Conservation (phyloP, 2,888 invertebrate genomes). For the Formica aserva region DNA sequence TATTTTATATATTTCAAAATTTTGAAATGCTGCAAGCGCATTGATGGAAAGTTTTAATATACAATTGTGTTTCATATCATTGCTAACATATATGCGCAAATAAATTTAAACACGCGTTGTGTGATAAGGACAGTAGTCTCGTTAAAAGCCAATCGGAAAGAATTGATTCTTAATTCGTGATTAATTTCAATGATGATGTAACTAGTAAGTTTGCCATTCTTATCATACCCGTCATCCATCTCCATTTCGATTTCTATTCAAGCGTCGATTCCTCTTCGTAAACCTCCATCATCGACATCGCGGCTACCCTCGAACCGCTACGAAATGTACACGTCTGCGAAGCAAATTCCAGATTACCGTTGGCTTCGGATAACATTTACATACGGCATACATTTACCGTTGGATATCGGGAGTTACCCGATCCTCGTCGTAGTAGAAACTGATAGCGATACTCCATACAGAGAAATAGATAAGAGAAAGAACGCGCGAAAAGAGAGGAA, state of each 20-base stretch:
- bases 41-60: background rate
- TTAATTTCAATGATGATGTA: slow-evolving; percentile 19
- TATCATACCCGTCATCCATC: slow-evolving; percentile 40
- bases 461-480: slow-evolving; percentile 51
- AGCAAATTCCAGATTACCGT: slow-evolving; percentile 83
- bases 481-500: background rate
- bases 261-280: slow-evolving; percentile 64
- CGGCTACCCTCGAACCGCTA: slow-evolving; percentile 64
- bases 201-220: slow-evolving; percentile 36
- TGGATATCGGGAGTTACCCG: slow-evolving; percentile 63
- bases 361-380: slow-evolving; percentile 82
- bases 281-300: slow-evolving; percentile 62
- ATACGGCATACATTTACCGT: slow-evolving; percentile 81
- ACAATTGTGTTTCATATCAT: background rate
- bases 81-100: background rate
- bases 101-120: background rate
- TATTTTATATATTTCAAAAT: background rate
- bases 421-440: slow-evolving; percentile 52
- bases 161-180: slow-evolving; percentile 19
- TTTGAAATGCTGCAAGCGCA: background rate
- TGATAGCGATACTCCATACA: slow-evolving; percentile 55
- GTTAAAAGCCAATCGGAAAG: background rate
- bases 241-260: slow-evolving; percentile 52
- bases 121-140: background rate
- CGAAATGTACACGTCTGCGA: slow-evolving; percentile 74